Percentiles rank a stretch among this genome's conserved stretches.
Evolutionary conservation across 2,888 invertebrate genomes (phyloP).

Genomic region (Stratiomys singularior): DNA sequence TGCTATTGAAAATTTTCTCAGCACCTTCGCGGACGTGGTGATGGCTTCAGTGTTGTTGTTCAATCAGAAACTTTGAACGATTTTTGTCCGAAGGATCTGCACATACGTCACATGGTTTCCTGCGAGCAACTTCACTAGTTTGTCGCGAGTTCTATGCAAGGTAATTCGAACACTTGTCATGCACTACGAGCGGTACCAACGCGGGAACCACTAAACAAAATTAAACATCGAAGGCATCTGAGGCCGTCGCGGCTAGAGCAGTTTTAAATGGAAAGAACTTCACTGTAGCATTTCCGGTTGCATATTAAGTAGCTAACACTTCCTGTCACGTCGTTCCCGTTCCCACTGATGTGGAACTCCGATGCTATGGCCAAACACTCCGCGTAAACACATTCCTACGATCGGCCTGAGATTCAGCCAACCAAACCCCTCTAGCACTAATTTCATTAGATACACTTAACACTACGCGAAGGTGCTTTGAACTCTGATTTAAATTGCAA

Average conservation of each 20-base stretch:
- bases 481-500: not conserved
- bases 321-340: conserved; percentile 31
- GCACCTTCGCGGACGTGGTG: too few species aligned
- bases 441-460: not conserved
- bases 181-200: not conserved
- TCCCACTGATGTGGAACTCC: conserved; percentile 30
- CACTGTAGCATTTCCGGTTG: conserved; percentile 24
- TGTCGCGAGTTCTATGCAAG: too few species aligned
- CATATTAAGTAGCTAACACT: conserved; percentile 4
- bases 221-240: not conserved
- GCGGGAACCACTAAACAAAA: not conserved
- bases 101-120: too few species aligned
- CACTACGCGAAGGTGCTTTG: not conserved
- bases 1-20: not conserved
- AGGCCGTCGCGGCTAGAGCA: conserved; percentile 8
- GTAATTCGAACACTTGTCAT: too few species aligned
- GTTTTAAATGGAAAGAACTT: not conserved
- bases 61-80: too few species aligned
- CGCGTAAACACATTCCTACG: not conserved
- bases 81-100: too few species aligned
- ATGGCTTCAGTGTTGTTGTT: too few species aligned
- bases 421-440: not conserved
- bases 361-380: not conserved
- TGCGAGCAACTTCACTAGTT: too few species aligned
- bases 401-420: not conserved